A percentile compares a stretch with the other conserved stretches of the same genome.
Evolutionary conservation across 1,140 invertebrate species (phyloP).

Genomic region (Paraescarpia echinospica): DNA sequence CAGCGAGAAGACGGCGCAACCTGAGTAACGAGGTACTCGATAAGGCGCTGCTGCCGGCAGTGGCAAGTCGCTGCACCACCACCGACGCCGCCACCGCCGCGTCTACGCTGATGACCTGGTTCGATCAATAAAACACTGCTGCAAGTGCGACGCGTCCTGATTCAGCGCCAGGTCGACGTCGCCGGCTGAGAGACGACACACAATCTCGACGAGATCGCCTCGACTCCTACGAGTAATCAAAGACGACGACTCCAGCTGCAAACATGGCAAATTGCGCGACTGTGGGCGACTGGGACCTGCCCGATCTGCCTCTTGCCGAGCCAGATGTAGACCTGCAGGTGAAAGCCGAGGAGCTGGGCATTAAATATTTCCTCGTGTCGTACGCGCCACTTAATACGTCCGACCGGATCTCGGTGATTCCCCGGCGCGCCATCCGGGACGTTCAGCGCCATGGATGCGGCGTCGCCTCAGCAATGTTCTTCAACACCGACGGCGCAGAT

Average conservation of each 20-base stretch:
- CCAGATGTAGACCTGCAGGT: neutral
- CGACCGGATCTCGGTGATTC: constrained; percentile 23
- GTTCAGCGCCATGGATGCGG: constrained; percentile 28
- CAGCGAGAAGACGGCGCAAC: neutral
- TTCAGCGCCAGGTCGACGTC: neutral
- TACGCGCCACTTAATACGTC: constrained; percentile 30
- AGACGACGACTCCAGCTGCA: neutral
- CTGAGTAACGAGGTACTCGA: neutral
- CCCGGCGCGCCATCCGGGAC: constrained; percentile 23
- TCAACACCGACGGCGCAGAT: constrained; percentile 31
- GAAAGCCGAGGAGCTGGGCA: constrained; percentile 29
- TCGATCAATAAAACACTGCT: neutral
- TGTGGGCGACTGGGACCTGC: neutral
- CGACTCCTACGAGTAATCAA: neutral
- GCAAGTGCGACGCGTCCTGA: neutral
- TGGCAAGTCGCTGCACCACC: neutral
- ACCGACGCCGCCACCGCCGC: no score
- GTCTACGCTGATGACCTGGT: neutral
- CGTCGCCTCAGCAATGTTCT: constrained; percentile 31
- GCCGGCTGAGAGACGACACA: neutral
- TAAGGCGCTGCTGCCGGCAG: neutral
- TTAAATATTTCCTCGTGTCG: constrained; percentile 30
- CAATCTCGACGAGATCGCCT: neutral
- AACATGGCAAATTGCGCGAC: neutral
- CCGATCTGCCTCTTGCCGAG: neutral